These are phyloP conservation scores for Drosophila trapezifrons DNA, from an alignment of 1,140 invertebrate genomes.

Conservation along the genomic window DNA sequence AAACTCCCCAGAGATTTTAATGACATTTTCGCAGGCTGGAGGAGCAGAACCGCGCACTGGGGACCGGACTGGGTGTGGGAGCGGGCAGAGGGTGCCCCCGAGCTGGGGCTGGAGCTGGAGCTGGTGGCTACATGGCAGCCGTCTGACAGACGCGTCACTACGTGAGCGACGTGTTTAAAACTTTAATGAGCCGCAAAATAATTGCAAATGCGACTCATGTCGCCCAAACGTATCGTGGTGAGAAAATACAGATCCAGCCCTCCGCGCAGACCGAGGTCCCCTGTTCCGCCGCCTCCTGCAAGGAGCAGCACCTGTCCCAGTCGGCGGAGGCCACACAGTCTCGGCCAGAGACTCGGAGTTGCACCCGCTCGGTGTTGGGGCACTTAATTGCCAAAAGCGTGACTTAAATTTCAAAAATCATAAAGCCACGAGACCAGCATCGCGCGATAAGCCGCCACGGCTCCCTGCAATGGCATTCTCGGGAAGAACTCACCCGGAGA, in stretches of 20 bases:
- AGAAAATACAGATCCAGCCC: slow-evolving; percentile 54
- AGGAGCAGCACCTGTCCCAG: slow-evolving; percentile 35
- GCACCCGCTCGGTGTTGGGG: slow-evolving; percentile 55
- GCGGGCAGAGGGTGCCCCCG: slow-evolving; percentile 29
- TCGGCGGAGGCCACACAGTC: slow-evolving; percentile 55
- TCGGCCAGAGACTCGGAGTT: slow-evolving; percentile 19
- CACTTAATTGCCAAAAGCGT: slow-evolving; percentile 82
- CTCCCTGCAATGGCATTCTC: slow-evolving; percentile 1
- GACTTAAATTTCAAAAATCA: slow-evolving; percentile 81
- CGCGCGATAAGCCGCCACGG: slow-evolving; percentile 41
- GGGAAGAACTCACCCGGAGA: not conserved
- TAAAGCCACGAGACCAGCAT: slow-evolving; percentile 73
- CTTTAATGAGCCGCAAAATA: slow-evolving; percentile 84
- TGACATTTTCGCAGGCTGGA: slow-evolving; percentile 77
- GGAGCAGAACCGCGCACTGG: slow-evolving; percentile 28
- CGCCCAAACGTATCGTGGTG: slow-evolving; percentile 71
- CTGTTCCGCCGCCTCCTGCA: not conserved
- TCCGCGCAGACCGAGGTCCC: slow-evolving; percentile 13
- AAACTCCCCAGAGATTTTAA: slow-evolving; percentile 81
- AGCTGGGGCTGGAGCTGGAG: slow-evolving; percentile 4
- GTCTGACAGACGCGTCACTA: slow-evolving; percentile 81
- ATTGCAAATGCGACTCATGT: slow-evolving; percentile 83
- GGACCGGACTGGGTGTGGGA: slow-evolving; percentile 32
- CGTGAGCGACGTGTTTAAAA: slow-evolving; percentile 84
- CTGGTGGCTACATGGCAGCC: slow-evolving; percentile 72